Percentiles rank a stretch among this genome's conserved stretches.
These are phyloP conservation scores for Anticlea derivata DNA, from an alignment of 2,888 invertebrate species.

Conservation along the genomic window DNA sequence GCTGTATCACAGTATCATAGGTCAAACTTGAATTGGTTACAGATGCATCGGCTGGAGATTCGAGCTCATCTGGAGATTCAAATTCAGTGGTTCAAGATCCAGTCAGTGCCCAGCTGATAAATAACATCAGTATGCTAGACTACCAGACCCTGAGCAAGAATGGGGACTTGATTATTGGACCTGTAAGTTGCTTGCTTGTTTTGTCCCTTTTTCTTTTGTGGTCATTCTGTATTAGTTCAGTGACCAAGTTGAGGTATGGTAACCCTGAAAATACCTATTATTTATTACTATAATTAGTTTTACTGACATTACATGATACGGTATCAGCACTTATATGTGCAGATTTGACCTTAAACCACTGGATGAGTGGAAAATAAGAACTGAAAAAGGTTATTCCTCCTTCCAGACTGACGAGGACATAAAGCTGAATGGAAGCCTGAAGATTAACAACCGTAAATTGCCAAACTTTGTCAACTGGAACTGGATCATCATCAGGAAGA, in stretches of 20 bases:
- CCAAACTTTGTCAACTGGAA: constrained; percentile 90
- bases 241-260: no score
- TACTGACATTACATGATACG: no score
- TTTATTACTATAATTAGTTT: no score
- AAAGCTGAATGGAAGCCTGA: constrained; percentile 78
- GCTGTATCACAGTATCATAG: no score
- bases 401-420: constrained; percentile 85
- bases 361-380: no score
- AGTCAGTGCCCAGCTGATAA: constrained; percentile 80
- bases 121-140: constrained; percentile 81
- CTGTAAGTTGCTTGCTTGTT: constrained; percentile 50
- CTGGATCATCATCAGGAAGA: constrained; percentile 90
- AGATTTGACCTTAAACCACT: no score
- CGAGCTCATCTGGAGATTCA: constrained; percentile 79
- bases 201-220: no score
- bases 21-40: constrained; percentile 24
- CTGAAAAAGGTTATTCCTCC: no score
- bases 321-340: no score
- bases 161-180: constrained; percentile 72
- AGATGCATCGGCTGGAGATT: constrained; percentile 72
- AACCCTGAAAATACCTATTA: no score
- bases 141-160: constrained; percentile 80
- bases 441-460: constrained; percentile 73
- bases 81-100: constrained; percentile 79
- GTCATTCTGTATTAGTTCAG: no score